Base-by-base conservation (phyloP, 1,140 invertebrate species). In the Acyrthosiphon pisum region DNA sequence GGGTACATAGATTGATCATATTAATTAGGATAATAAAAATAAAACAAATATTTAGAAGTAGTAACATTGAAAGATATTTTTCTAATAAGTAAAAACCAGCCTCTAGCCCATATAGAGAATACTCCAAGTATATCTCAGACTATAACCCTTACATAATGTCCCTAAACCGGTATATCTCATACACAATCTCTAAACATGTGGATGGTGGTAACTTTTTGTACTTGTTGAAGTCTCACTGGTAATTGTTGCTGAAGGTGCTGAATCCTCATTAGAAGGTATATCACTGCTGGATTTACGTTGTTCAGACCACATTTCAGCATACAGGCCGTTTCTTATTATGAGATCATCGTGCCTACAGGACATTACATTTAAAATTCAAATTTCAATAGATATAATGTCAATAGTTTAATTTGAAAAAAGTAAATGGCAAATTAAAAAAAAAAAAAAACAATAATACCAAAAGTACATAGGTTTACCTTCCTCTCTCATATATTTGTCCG, bases 401-500 rank as follows among this genome's bases (percentile, higher is more conserved):
- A 11, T 9, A 26, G 30, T 30, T 44, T 68, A n/a, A 30, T 68
- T 14, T n/a, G 2, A 76, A 60, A 88, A 68, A 41, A 53, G 9
- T 37, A 35, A 56, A 41, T 22, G 1, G 9, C 46, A 56, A 53
- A 50, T 68, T 87, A 50, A n/a, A 68, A 35, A 11, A 93, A 84
- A 93, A 84, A 87, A 46, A 41, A 41, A 41, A 41, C 4, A 0
- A 86, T 88, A 35, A 68, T 26, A 68, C 26, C 8, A 30, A 60
- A 8, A 60, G 0, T 22, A 68, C 11, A 44, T 14, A 7, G 6
- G 37, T 88, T 96, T 95, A 97, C 97, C 96, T 97, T 95, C 98
- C 99, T 60, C 97, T 96, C 95, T 99, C 99, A n/a, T 98, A 96
- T 94, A 99, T 98, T 95, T 97, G 96, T 23, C 99, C 99, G 2